A percentile compares a stretch with the other conserved stretches of the same genome.
phyloP scores from a whole-genome alignment of 2,113 vertebrate genomes.

The Psammodynastes pulverulentus region DNA sequence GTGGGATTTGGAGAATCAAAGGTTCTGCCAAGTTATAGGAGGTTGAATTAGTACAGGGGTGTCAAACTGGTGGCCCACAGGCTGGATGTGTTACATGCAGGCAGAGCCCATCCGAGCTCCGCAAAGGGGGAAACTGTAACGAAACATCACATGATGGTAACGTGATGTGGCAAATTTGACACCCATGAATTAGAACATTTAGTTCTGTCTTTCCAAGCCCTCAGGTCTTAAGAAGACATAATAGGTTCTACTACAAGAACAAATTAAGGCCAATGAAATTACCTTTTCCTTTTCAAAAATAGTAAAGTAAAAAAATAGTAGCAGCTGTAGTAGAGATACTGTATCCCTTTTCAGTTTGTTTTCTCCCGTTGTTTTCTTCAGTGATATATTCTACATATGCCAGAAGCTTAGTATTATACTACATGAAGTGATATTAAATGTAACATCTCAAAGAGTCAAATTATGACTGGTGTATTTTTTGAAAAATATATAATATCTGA shows the following conservation, averaged over 20 bases:
- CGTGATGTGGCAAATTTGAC: too few species aligned
- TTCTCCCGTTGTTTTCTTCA: neutral
- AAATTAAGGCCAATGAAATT: neutral
- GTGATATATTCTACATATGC: neutral
- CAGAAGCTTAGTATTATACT: neutral
- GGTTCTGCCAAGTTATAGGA: neutral
- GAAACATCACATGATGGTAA: too few species aligned
- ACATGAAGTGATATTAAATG: neutral
- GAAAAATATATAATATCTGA: neutral
- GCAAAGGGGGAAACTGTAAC: too few species aligned
- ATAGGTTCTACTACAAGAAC: neutral
- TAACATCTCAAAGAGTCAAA: neutral
- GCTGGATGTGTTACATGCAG: too few species aligned
- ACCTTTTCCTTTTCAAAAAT: neutral
- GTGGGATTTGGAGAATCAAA: neutral
- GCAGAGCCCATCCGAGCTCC: too few species aligned
- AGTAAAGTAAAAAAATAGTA: neutral
- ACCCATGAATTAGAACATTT: neutral
- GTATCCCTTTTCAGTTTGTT: neutral
- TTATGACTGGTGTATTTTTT: neutral
- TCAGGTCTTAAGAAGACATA: neutral
- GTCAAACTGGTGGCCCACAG: too few species aligned
- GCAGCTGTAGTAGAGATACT: neutral
- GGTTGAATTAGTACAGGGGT: neutral
- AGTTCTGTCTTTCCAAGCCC: neutral